Evolutionary conservation across 2,113 vertebrate genomes (phyloP), one percentile per base, ranked within the genome.

Genomic region (Cyanoderma ruficeps): DNA sequence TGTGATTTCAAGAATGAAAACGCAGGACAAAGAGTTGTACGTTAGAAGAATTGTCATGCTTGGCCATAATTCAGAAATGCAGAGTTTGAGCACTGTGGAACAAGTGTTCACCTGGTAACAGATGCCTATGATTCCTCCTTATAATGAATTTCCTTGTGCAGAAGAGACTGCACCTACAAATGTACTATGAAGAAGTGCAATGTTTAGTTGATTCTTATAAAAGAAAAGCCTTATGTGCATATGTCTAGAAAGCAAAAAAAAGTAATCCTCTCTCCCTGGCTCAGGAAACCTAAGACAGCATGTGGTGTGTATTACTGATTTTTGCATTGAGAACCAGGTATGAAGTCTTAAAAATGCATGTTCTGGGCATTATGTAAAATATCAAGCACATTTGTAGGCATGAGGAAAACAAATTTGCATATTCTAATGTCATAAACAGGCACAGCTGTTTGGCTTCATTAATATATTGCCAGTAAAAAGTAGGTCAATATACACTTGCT

Each of bases 401-500:
- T 57, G 18, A 82, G 35, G 9, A 80, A 68, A 80, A 5, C 15
- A 19, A 49, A 89, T 94, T 90, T 94, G n/a, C 75, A 72, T 89
- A 86, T 80, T 89, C 13, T 37, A 63, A 37, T 86, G 53, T 83
- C 86, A 56, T 47, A 80, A 95, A 92, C 70, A 88, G 64, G 44
- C 24, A 41, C 71, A 94, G 90, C 67, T 97, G 71, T 72, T 96
- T 87, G 67, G 47, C 52, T 76, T 94, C 17, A 2, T 82, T 89
- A 81, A 78, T 95, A 35, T 56, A 70, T 81, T 93, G 64, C 78
- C 49, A 69, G 86, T 27, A 87, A 80, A 92, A 95, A 87, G 86
- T 92, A 94, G 87, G 93, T 95, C 96, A 95, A 52, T 88, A 50
- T 60, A 55, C 20, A 56, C 87, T 93, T 89, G 49, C 16, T 94